Base-by-base conservation (phyloP, 2,888 invertebrate species). In the Macrosiphum euphorbiae region DNA sequence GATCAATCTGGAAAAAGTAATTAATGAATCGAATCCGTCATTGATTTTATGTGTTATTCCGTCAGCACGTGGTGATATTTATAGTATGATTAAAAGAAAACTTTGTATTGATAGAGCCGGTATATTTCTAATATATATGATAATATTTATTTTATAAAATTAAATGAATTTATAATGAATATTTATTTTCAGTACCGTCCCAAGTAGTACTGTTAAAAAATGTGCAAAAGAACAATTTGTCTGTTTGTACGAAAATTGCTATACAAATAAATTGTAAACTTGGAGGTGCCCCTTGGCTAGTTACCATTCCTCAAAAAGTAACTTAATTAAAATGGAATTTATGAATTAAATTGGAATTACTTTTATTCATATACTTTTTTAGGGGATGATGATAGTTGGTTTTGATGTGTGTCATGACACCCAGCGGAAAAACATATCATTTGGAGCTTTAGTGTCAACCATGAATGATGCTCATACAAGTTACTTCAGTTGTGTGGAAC, bases 261-360 rank as follows among this genome's bases (percentile, higher is more conserved):
- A 98, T 99, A 35, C 99, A 99, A 95, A 97, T 99, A 95, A 98
- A 98, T 95, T 98, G 98, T 95, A 99, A 99, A 95, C 96, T 99
- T 58, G 99, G 99, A 35, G 99, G 99, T 0, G 97, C 98, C 0
- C 98, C 99, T 0, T 99, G 99, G 99, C 96, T 97, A 1, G 96
- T 98, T 0, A 96, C 97, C 0, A 96, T 98, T 67, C 98, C 98
- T 0, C 94, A 97, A 1, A 95, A 95, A 7, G 96, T 95, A 90
- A 41, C 35, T 13, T 41, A 11, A 13, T 11, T 47, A 47, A 47
- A 47, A 35, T 55, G 10, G 11, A 16, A 7, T 87, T 24, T 26
- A 41, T 16, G 10, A 88, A 41, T 11, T 26, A 10, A n/a, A 41
- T 41, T 88, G 0, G 3, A 24, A 26, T 88, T 88, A n/a, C 2